Evolutionary conservation across 2,113 vertebrate species (phyloP), one percentile per base, ranked within the genome.

Genomic region (Suricata suricatta): DNA sequence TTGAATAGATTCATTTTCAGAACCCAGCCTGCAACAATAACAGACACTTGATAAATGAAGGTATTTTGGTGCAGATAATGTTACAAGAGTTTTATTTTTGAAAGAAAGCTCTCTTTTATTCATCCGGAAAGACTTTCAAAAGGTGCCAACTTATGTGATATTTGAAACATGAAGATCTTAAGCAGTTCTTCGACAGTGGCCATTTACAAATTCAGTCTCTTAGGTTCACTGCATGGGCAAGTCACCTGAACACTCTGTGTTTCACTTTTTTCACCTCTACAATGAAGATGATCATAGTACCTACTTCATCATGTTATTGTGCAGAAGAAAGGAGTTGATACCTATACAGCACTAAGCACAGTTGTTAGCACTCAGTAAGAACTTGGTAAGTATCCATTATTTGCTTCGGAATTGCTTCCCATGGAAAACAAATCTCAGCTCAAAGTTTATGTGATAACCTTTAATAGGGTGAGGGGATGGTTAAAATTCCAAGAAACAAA

Each of bases 1-100:
- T 19, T 47, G 69, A 71, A 69, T 60, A 95, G 50, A 54, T 97
- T 93, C 33, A 29, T 94, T 82, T 96, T 86, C 29, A 17, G 44
- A 76, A 83, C 60, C 68, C 27, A 64, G 38, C 60, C n/a, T 84
- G 10, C 31, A 47, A 50, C 21, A 14, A 52, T 31, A 88, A 77
- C 3, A 5, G 35, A 89, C 19, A 77, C 35, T 81, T 31, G 50
- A 9, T 41, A 54, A 60, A 77, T 60, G 31, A 2, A 57, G 1
- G 9, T 63, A 35, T 86, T 93, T 72, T 72, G 33, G 27, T 38
- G 21, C 11, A 85, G 60, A 57, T 10, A 5, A 15, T 44, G 14
- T 35, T 79, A 47, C 15, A 44, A 27, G 35, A 71, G 33, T 79
- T 80, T 71, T 21, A 64, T 85, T 89, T 93, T 31, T 69, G 68